phyloP scores from a whole-genome alignment of 2,888 invertebrate species.

The Monoplex corrugatus region DNA sequence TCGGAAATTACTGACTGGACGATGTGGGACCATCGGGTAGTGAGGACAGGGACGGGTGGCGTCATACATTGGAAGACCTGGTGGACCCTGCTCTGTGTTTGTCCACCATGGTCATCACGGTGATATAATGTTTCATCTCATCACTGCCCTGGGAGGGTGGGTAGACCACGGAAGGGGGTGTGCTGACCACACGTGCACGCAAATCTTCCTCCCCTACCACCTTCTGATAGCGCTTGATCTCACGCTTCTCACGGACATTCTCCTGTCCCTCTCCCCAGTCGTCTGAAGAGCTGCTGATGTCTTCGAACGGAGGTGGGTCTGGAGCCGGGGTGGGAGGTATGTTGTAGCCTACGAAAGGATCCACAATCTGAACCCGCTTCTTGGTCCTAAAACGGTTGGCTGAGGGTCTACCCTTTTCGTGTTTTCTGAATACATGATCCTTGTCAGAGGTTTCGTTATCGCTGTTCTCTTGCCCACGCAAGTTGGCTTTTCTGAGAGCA shows the following conservation, averaged over 20 bases:
- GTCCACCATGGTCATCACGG: neutral
- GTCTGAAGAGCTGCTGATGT: neutral
- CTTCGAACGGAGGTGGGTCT: neutral
- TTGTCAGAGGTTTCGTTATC: neutral
- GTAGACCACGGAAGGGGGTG: constrained; percentile 9
- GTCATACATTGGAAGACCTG: no score
- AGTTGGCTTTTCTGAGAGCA: neutral
- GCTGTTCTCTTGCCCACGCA: neutral
- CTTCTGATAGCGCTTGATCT: neutral
- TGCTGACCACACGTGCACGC: neutral
- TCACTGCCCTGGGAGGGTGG: neutral
- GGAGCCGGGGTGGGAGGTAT: constrained; percentile 23
- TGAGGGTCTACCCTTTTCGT: neutral
- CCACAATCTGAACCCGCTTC: constrained; percentile 24
- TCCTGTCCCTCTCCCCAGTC: neutral
- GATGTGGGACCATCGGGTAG: no score
- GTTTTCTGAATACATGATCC: neutral
- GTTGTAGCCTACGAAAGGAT: constrained; percentile 38
- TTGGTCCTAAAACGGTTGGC: neutral
- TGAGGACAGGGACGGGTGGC: no score
- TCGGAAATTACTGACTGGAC: no score
- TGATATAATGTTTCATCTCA: neutral
- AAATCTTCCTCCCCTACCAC: constrained; percentile 2
- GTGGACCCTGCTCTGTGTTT: neutral
- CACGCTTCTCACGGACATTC: neutral